These are phyloP conservation scores for Drosophila sucinea DNA, from an alignment of 1,140 invertebrate species.

Conservation along the genomic window DNA sequence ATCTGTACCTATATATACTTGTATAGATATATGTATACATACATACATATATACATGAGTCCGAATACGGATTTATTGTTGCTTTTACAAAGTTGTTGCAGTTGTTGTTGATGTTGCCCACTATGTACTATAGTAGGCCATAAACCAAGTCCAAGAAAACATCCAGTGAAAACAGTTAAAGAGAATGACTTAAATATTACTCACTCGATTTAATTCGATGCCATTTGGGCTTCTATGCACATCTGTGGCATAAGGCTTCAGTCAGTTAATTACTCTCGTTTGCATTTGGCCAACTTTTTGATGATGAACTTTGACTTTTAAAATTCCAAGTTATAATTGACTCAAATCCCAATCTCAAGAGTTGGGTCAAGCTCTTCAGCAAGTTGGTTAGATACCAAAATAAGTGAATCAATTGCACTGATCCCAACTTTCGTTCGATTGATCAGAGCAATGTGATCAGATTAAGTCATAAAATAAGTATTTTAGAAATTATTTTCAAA, in stretches of 20 bases:
- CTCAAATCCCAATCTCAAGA: not conserved
- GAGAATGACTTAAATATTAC: not conserved
- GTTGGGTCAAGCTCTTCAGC: no score
- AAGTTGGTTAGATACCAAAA: no score
- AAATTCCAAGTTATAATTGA: not conserved
- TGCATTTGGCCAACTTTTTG: not conserved
- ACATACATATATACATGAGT: not conserved
- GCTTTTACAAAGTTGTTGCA: not conserved
- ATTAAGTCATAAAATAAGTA: no score
- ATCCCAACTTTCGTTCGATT: no score
- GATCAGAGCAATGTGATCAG: no score
- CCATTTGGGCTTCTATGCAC: not conserved
- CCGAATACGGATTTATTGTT: conserved; percentile 1
- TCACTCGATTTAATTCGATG: not conserved
- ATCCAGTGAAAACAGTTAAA: not conserved
- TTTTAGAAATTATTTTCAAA: no score
- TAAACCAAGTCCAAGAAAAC: not conserved
- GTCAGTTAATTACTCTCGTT: not conserved
- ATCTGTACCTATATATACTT: not conserved
- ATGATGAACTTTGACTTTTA: not conserved
- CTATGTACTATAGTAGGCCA: not conserved
- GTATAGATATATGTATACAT: not conserved
- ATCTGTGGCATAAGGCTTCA: not conserved
- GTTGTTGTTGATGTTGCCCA: not conserved
- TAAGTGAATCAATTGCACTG: no score